Percentiles rank a stretch among this genome's conserved stretches.
These are phyloP conservation scores for Platichthys stellatus DNA, from an alignment of 2,113 vertebrate species.

Conservation along the genomic window DNA sequence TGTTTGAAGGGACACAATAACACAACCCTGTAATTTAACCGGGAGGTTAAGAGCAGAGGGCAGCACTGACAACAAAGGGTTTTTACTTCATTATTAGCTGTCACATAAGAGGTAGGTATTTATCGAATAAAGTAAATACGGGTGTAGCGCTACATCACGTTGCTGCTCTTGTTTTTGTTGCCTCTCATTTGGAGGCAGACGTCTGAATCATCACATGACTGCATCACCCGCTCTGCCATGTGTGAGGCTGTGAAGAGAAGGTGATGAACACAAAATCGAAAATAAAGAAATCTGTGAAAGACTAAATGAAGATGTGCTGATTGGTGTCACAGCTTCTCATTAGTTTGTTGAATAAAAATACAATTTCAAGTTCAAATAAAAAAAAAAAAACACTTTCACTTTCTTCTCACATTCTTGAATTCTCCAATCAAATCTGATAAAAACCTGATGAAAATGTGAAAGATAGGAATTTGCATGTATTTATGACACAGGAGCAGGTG, in stretches of 20 bases:
- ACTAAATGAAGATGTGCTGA: neutral
- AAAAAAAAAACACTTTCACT: neutral
- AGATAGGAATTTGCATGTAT: slow-evolving; percentile 1
- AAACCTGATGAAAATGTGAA: neutral
- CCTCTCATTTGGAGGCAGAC: slow-evolving; percentile 38
- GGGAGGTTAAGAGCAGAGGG: slow-evolving; percentile 9
- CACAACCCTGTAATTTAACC: slow-evolving; percentile 42
- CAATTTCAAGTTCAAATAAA: neutral
- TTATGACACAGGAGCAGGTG: slow-evolving; percentile 18
- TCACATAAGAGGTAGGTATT: neutral
- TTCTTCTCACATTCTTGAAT: neutral
- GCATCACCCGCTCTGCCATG: slow-evolving; percentile 32
- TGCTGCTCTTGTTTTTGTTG: slow-evolving; percentile 15
- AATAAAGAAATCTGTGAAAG: neutral
- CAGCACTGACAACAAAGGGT: neutral
- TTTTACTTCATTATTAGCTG: neutral
- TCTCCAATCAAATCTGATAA: neutral
- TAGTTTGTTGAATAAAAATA: neutral
- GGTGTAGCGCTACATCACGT: neutral
- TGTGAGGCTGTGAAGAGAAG: slow-evolving; percentile 50
- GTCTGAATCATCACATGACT: slow-evolving; percentile 50
- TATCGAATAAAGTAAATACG: neutral
- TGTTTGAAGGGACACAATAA: slow-evolving; percentile 21
- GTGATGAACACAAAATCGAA: slow-evolving; percentile 38
- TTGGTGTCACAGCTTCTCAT: neutral